These are phyloP conservation scores for Crotophaga sulcirostris DNA, from an alignment of 2,113 vertebrate genomes.

Conservation along the genomic window DNA sequence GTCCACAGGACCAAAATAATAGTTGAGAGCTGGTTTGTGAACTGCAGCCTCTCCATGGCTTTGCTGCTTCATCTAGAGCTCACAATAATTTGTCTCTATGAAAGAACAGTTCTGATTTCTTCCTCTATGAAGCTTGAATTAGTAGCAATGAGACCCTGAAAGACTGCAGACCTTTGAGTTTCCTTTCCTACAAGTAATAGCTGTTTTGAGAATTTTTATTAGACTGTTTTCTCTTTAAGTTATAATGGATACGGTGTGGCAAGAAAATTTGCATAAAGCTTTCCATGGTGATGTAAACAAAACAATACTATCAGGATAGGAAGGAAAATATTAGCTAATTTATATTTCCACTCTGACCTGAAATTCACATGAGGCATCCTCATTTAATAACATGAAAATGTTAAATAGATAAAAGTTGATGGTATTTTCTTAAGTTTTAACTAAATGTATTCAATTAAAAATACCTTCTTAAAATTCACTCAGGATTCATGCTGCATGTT, in stretches of 20 bases:
- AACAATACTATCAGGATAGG: conserved; percentile 31
- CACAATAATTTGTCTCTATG: background rate
- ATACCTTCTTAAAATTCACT: background rate
- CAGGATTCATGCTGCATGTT: background rate
- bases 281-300: conserved; percentile 55
- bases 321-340: conserved; percentile 43
- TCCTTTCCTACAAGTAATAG: background rate
- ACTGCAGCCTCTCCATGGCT: background rate
- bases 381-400: conserved; percentile 44
- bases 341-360: conserved; percentile 52
- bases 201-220: conserved; percentile 49
- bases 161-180: conserved; percentile 15
- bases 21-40: background rate
- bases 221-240: conserved; percentile 27
- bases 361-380: conserved; percentile 47
- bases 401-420: conserved; percentile 38
- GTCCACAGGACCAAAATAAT: background rate
- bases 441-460: background rate
- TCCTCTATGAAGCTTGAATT: background rate
- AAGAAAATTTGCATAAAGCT: conserved; percentile 46
- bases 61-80: background rate
- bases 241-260: conserved; percentile 21
- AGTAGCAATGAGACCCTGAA: conserved; percentile 29
- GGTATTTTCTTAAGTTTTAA: conserved; percentile 34
- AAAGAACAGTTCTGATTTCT: background rate